Conservation (phyloP, 2,113 vertebrate species). For the Sinosuthora webbiana region DNA sequence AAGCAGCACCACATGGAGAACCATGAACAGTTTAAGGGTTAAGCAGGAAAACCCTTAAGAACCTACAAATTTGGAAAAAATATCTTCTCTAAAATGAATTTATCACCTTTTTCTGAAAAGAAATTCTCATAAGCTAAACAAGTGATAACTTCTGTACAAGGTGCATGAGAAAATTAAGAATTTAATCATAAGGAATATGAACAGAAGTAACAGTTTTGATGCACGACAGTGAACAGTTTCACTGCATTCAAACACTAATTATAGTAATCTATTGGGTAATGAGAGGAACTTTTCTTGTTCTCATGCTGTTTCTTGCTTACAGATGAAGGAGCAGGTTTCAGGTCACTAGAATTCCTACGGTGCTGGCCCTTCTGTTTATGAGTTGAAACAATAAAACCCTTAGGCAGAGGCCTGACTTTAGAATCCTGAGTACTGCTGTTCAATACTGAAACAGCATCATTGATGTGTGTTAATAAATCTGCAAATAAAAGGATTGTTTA, state of each 20-base stretch:
- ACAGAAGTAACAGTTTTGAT: not conserved
- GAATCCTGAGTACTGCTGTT: not conserved
- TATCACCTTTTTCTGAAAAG: not conserved
- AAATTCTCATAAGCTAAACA: not conserved
- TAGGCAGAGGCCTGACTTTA: not conserved
- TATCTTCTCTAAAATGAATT: not conserved
- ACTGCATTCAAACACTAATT: not conserved
- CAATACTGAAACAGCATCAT: not conserved
- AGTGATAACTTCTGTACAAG: not conserved
- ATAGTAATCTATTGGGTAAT: not conserved
- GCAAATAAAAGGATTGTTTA: not conserved
- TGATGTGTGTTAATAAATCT: not conserved
- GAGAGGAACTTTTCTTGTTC: not conserved
- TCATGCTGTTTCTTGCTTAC: not conserved
- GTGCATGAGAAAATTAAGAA: not conserved
- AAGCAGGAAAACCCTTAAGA: constrained; percentile 2
- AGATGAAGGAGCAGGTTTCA: not conserved
- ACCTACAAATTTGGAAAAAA: not conserved
- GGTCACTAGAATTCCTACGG: not conserved
- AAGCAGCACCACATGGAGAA: constrained; percentile 44
- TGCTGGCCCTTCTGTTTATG: not conserved
- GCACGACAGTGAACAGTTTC: not conserved
- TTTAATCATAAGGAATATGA: not conserved
- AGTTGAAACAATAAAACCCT: not conserved
- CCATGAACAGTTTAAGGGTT: constrained; percentile 4